phyloP scores from a whole-genome alignment of 2,797 vertebrate species.

The Microtus agrestis region DNA sequence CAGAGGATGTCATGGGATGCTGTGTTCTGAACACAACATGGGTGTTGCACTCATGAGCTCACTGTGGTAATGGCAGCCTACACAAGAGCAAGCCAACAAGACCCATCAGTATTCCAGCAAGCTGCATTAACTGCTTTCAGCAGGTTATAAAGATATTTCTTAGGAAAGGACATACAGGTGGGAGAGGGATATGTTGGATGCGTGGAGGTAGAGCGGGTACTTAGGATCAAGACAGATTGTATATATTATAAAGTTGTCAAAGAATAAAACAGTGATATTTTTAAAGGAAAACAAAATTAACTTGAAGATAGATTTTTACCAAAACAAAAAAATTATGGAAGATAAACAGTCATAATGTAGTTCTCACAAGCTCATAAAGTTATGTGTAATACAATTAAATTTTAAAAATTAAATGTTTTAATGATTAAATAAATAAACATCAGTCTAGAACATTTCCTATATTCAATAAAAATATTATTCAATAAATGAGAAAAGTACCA shows the following conservation, averaged over 20 bases:
- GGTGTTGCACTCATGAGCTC: neutral
- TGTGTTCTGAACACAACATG: neutral
- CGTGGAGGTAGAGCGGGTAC: too few relatives aligned
- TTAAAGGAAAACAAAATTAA: neutral
- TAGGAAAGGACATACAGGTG: neutral
- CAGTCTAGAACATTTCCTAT: neutral
- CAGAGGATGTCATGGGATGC: too few relatives aligned
- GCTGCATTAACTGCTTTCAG: neutral
- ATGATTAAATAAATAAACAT: neutral
- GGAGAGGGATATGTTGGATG: neutral
- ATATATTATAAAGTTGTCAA: neutral
- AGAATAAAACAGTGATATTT: neutral
- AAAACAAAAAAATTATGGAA: neutral
- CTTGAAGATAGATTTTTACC: neutral
- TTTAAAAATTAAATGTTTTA: neutral
- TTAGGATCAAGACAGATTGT: neutral
- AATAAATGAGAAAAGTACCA: neutral
- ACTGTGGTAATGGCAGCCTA: neutral
- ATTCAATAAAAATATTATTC: neutral
- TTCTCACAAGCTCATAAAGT: neutral
- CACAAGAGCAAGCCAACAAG: neutral
- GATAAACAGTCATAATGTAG: neutral
- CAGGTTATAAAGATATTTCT: neutral
- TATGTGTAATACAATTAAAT: neutral
- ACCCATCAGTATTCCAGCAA: neutral